phyloP scores from a whole-genome alignment of 92 coral and sea anemone species.

The Parazoanthus swiftii region DNA sequence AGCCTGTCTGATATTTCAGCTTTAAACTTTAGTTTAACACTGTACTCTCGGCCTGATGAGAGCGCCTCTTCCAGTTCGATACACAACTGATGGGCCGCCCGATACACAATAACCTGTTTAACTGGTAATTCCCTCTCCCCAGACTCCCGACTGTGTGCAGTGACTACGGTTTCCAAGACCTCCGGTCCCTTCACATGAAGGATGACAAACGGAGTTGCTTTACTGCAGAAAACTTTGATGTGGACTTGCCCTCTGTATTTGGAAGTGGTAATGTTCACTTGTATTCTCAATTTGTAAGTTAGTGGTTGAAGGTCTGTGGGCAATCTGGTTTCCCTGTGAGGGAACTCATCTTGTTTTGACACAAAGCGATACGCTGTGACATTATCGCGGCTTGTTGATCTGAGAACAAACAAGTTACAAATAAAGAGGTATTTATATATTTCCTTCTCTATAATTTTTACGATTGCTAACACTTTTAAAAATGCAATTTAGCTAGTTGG shows the following conservation, averaged over 20 bases:
- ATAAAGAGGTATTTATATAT: too few relatives aligned
- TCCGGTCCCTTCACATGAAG: constrained; percentile 55
- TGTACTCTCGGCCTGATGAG: constrained; percentile 34
- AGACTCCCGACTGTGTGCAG: background rate
- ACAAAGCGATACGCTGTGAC: constrained; percentile 41
- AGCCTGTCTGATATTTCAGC: constrained; percentile 50
- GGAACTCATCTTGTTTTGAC: constrained; percentile 44
- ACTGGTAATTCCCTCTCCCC: constrained; percentile 8
- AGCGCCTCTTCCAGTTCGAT: constrained; percentile 41
- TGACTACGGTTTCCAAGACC: constrained; percentile 38
- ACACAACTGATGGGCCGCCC: constrained; percentile 49
- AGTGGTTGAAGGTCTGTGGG: constrained; percentile 61
- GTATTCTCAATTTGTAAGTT: constrained; percentile 54
- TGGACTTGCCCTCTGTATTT: constrained; percentile 50
- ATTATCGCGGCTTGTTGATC: constrained; percentile 1
- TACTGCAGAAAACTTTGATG: constrained; percentile 42
- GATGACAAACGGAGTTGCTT: constrained; percentile 51
- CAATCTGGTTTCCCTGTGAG: constrained; percentile 44
- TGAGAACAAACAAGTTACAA: background rate
- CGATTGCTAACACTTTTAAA: too few relatives aligned
- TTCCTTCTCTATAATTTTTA: background rate
- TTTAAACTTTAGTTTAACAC: constrained; percentile 34
- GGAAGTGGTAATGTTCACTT: constrained; percentile 57
- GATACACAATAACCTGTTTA: constrained; percentile 40
- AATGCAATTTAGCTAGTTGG: too few relatives aligned